Base-by-base conservation (phyloP, 2,888 invertebrate species). In the Ormyrus thymus region DNA sequence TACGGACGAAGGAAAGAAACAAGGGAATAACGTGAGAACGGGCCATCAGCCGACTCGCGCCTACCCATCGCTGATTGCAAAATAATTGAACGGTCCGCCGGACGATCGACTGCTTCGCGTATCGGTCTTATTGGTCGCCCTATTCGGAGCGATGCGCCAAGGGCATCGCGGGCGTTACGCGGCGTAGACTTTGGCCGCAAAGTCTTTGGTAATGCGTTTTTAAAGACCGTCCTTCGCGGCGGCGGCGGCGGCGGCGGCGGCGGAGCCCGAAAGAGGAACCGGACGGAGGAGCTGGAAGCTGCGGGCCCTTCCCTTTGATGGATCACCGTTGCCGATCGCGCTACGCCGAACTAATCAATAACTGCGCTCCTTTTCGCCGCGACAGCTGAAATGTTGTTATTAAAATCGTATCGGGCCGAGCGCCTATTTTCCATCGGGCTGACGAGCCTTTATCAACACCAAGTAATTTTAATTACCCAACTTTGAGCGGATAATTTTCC, bases 331-430 rank as follows among this genome's bases (percentile, higher is more conserved):
- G 87, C 87, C 86, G 89, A 89, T 89, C 86, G 85, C 84, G 84
- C 81, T 78, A 86, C 88, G 85, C 89, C 88, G 87, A 89, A 89
- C 89, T 88, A 89, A 90, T 90, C 90, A 90, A 90, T 90, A 89
- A 89, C 13, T 58, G 61, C 61, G 61, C 50, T 53, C 29, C 59
- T n/a, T 5, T 55, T 43, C 45, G 29, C 3, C 29, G 45, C 29
- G 9, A 45, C 51, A 3, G 46, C 13, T 61, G 43, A 29, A 1
- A 1, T 46, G 46, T 46, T 71, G 58, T 65, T 71, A 76, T 76
- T 76, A 71, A 70, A 76, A 76, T 15, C 50, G 50, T 50, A 70
- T 65, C 51, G 65, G 58, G 13, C 65, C 58, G 65, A 53, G 53
- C 7, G 1, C 29, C 7, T 8, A 13, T 11, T 7, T 15, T 6